Percentiles rank a stretch among this genome's conserved stretches.
Conservation (phyloP, 2,888 invertebrate genomes). For the Macropis europaea region DNA sequence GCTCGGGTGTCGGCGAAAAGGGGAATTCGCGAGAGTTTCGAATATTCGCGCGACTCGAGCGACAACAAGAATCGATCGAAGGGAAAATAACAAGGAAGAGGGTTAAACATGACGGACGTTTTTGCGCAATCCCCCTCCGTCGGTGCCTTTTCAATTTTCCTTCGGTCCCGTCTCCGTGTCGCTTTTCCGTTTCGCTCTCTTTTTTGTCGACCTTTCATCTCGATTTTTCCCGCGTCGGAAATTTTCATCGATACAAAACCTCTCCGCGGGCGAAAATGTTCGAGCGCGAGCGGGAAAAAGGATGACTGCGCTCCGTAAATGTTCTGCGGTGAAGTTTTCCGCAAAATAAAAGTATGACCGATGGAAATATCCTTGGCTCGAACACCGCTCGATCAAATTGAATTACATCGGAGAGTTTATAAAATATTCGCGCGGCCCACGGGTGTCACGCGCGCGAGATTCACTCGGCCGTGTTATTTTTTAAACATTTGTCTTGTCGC, state of each 20-base stretch:
- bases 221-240: not conserved
- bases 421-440: too few relatives aligned
- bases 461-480: not conserved
- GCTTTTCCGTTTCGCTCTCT: not conserved
- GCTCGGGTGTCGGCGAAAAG: not conserved
- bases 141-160: slow-evolving; percentile 20
- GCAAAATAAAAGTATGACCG: too few relatives aligned
- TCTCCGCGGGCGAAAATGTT: too few relatives aligned
- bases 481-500: slow-evolving; percentile 13
- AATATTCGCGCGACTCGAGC: not conserved
- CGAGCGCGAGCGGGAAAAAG: not conserved
- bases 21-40: slow-evolving; percentile 3
- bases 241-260: slow-evolving; percentile 1
- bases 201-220: not conserved
- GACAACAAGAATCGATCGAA: not conserved
- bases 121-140: slow-evolving; percentile 17
- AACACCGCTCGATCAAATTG: too few relatives aligned
- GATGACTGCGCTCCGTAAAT: too few relatives aligned
- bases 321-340: too few relatives aligned
- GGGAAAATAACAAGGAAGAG: not conserved
- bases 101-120: slow-evolving; percentile 33
- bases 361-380: too few relatives aligned
- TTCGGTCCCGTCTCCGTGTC: slow-evolving; percentile 3
- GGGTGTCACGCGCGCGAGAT: not conserved
- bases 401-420: too few relatives aligned